A percentile compares a stretch with the other conserved stretches of the same genome.
Conservation (phyloP, 2,888 invertebrate genomes). For the Pammene aurita region DNA sequence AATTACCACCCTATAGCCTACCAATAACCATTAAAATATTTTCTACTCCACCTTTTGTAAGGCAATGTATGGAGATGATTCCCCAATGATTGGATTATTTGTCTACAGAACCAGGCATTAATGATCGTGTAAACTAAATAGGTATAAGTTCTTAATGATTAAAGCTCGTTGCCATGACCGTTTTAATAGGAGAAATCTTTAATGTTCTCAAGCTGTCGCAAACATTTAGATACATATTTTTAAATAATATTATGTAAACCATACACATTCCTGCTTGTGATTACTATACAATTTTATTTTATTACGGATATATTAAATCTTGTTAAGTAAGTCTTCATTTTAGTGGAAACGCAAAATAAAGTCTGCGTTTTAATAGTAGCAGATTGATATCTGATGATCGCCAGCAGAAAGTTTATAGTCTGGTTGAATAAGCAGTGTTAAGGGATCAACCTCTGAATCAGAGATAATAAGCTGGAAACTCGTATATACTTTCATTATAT, state of each 20-base stretch:
- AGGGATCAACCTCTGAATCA: too few species aligned
- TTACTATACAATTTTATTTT: conserved; percentile 31
- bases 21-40: too few species aligned
- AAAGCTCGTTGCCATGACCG: conserved; percentile 43
- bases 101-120: neutral
- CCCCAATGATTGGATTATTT: too few species aligned
- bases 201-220: conserved; percentile 44
- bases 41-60: too few species aligned
- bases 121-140: neutral
- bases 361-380: conserved; percentile 7
- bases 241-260: conserved; percentile 39
- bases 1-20: too few species aligned
- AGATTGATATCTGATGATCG: too few species aligned
- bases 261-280: conserved; percentile 49
- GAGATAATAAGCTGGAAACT: too few species aligned
- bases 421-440: too few species aligned
- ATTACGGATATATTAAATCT: conserved; percentile 40
- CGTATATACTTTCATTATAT: too few species aligned
- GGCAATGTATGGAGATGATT: too few species aligned
- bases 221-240: conserved; percentile 14
- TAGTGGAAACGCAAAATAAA: conserved; percentile 1
- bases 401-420: too few species aligned
- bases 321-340: conserved; percentile 44
- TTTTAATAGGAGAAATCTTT: conserved; percentile 57
- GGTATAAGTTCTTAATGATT: conserved; percentile 10